These are phyloP conservation scores for Rhinolophus sinicus DNA, from an alignment of 2,113 vertebrate species.

Conservation along the genomic window DNA sequence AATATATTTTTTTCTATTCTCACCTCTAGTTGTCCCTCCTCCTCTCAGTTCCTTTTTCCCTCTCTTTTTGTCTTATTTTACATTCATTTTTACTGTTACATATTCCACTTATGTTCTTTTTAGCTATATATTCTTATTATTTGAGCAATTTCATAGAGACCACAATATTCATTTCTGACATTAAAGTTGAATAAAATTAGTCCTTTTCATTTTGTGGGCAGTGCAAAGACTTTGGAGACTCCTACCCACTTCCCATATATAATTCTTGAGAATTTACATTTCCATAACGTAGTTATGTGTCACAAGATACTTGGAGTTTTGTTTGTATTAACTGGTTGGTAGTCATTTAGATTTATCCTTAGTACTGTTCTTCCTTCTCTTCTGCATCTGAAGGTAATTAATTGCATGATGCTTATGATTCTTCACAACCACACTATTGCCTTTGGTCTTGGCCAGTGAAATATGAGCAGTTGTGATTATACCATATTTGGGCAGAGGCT, in stretches of 20 bases:
- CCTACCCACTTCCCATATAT: background rate
- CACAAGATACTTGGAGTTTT: background rate
- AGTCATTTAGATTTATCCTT: background rate
- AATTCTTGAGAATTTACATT: background rate
- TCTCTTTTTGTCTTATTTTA: background rate
- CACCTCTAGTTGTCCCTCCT: background rate
- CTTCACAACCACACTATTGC: background rate
- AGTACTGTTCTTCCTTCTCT: background rate
- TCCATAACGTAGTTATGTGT: background rate
- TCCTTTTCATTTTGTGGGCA: background rate
- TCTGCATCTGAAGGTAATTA: background rate
- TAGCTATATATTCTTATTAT: background rate
- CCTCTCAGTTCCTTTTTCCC: background rate
- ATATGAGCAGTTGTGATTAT: background rate
- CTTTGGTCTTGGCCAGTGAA: background rate
- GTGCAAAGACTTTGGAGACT: background rate
- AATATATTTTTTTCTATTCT: background rate
- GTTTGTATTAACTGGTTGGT: background rate
- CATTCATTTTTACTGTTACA: background rate
- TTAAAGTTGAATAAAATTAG: background rate
- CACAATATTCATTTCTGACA: background rate
- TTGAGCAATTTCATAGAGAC: background rate
- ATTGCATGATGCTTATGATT: background rate
- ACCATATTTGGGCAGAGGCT: background rate
- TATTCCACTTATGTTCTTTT: background rate